A percentile compares a stretch with the other conserved stretches of the same genome.
These are phyloP conservation scores for Scleropages formosus DNA, from an alignment of 2,797 vertebrate genomes.

Conservation along the genomic window DNA sequence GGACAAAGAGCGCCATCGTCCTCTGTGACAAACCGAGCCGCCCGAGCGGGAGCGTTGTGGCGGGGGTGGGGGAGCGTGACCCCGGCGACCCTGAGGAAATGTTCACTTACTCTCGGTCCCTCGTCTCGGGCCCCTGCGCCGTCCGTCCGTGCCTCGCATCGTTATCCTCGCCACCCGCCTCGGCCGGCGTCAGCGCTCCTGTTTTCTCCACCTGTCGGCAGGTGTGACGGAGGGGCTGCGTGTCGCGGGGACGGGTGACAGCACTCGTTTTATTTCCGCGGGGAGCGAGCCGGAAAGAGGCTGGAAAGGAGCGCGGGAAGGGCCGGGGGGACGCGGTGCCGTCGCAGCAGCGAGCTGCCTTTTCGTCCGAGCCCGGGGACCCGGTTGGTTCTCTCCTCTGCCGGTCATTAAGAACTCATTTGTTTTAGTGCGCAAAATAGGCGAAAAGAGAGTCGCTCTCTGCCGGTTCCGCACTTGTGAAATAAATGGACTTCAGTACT, in stretches of 20 bases:
- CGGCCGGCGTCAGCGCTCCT: too few species aligned
- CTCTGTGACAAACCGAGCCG: background rate
- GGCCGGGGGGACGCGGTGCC: too few species aligned
- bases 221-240: too few species aligned
- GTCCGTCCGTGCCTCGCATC: background rate
- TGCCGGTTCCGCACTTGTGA: background rate
- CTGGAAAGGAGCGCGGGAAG: too few species aligned
- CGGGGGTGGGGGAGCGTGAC: background rate
- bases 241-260: too few species aligned
- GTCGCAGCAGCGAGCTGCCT: too few species aligned
- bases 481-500: background rate
- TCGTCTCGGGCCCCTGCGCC: background rate
- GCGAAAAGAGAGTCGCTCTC: background rate
- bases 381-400: too few species aligned
- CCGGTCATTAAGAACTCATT: background rate
- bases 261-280: too few species aligned
- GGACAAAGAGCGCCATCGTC: background rate
- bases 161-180: background rate
- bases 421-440: background rate
- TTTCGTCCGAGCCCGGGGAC: too few species aligned
- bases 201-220: too few species aligned
- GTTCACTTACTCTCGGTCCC: background rate
- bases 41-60: background rate
- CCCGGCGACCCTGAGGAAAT: constrained; percentile 15
- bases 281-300: too few species aligned